Conservation (phyloP, 2,797 vertebrate species). For the Anniella stebbinsi region DNA sequence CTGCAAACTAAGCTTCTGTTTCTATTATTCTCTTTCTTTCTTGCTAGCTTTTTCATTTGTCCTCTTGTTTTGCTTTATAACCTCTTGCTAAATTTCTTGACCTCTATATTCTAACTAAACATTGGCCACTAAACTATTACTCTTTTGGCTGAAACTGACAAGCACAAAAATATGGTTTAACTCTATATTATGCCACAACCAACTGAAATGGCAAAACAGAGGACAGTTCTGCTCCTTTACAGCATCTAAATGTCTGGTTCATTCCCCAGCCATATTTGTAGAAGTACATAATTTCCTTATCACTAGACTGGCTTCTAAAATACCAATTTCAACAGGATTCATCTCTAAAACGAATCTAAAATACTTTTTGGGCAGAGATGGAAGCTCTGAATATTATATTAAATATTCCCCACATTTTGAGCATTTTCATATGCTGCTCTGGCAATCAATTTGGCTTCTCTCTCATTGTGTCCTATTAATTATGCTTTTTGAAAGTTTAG, state of each 20-base stretch:
- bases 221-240: background rate
- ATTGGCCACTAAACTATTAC: too few relatives aligned
- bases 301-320: background rate
- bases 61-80: too few relatives aligned
- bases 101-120: too few relatives aligned
- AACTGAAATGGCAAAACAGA: too few relatives aligned
- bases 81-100: too few relatives aligned
- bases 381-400: background rate
- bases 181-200: too few relatives aligned
- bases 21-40: too few relatives aligned
- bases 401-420: background rate
- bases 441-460: background rate
- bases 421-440: background rate
- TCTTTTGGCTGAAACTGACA: too few relatives aligned
- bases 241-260: background rate
- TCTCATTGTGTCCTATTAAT: conserved; percentile 27
- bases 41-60: too few relatives aligned
- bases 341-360: background rate
- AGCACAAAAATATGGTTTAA: too few relatives aligned
- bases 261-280: background rate
- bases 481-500: conserved; percentile 16
- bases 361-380: background rate
- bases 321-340: background rate
- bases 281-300: background rate
- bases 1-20: too few relatives aligned